Evolutionary conservation across 2,797 vertebrate species (phyloP), one percentile per base, ranked within the genome.

Genomic region (Argentina silus): DNA sequence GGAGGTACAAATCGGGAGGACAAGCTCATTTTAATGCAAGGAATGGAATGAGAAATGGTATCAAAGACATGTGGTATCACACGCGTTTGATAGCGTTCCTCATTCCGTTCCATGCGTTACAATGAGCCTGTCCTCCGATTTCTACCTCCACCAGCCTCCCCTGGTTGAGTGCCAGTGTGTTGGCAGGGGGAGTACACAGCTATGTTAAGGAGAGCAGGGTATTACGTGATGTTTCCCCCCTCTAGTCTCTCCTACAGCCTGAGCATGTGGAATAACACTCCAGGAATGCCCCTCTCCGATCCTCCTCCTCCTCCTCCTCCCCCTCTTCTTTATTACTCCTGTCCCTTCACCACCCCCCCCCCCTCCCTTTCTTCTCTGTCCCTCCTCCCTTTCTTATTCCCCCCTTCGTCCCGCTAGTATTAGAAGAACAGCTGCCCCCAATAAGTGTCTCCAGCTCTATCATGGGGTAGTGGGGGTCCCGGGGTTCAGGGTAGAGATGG

Each of bases 201-300:
- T 87, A 84, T 87, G 85, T 81, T 87, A 78, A 78, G 90, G 85
- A 87, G 85, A 86, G 90, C 90, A 89, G 10, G 90, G 90, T 87
- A 88, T 92, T 90, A 92, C 88, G 88, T 85, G 86, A 90, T 86
- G 90, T 87, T 91, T 93, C 91, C 92, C 89, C 74, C 87, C 82
- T 78, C 86, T 91, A 92, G 87, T 88, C 90, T 83, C 61, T 53
- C 70, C 82, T 74, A 81, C 76, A 81, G 81, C 72, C 79, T 67
- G 51, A 75, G 82, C 88, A 90, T 89, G 85, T 92, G 88, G 80
- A 92, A 92, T 83, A 92, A 90, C 91, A 90, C 86, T 87, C 85
- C 84, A 84, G 82, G 90, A 92, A 94, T 93, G 87, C 84, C 79
- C 83, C 77, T 72, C 75, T 3, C 17, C n/a, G n/a, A n/a, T n/a